Base-by-base conservation (phyloP, 2,113 vertebrate genomes). In the Burhinus bistriatus region DNA sequence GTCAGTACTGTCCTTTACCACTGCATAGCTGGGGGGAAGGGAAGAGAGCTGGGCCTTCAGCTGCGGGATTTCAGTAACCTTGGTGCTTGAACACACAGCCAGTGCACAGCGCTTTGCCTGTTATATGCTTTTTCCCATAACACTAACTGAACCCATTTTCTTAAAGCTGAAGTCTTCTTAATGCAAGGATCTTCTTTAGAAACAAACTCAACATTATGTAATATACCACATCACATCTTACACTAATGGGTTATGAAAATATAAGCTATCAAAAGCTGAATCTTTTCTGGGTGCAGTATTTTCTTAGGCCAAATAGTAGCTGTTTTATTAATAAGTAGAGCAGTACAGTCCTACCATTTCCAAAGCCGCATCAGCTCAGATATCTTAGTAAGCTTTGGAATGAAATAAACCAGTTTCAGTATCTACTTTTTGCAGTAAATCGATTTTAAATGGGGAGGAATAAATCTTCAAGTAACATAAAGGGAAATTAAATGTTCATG, bases 1-100 rank as follows among this genome's bases (percentile, higher is more conserved):
- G 42, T 85, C 77, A 79, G 65, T 94, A 52, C 54, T 85, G 69
- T 93, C 90, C 87, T 94, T 94, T 88, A 68, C 73, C 22, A 69
- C 84, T 85, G 66, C 70, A 85, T 77, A 85, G 84, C 78, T 87
- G 32, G 61, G 58, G 93, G 91, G 83, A 95, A 95, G 91, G 55
- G 47, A 93, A 95, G 40, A 93, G 87, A 80, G 58, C 65, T 61
- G 75, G 87, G 49, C 66, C 21, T 87, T 94, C 78, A 76, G 42
- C 83, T 79, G 47, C 23, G 68, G 73, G n/a, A 82, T 87, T 95
- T 71, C 93, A 72, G 83, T 83, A 96, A 93, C 95, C 87, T 82
- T 96, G 91, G 16, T 81, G 30, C 73, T 89, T 52, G 61, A 91
- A 85, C 62, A 83, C 11, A 47, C 12, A 95, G 87, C 38, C 89